phyloP scores from a whole-genome alignment of 2,797 vertebrate genomes.

The Scomberomorus guttatus region DNA sequence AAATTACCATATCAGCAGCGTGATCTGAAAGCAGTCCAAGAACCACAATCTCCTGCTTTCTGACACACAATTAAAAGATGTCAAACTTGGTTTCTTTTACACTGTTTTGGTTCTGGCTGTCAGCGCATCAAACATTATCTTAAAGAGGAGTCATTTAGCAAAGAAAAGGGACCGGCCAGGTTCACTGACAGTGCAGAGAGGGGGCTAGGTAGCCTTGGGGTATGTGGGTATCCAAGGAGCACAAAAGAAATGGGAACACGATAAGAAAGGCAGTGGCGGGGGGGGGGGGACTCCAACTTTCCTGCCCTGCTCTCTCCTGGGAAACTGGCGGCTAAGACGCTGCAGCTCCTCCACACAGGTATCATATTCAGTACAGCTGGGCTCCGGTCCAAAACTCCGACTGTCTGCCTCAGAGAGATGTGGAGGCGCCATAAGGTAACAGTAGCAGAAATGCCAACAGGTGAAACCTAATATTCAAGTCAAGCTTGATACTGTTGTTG shows the following conservation, averaged over 20 bases:
- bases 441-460: slow-evolving; percentile 89
- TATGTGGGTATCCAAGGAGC: slow-evolving; percentile 73
- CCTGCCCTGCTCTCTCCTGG: slow-evolving; percentile 88
- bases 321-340: slow-evolving; percentile 86
- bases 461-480: slow-evolving; percentile 93
- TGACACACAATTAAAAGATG: slow-evolving; percentile 89
- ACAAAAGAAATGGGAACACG: slow-evolving; percentile 85
- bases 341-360: slow-evolving; percentile 89
- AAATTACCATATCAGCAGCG: slow-evolving; percentile 81
- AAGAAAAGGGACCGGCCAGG: slow-evolving; percentile 76
- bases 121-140: slow-evolving; percentile 88
- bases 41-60: slow-evolving; percentile 84
- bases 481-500: slow-evolving; percentile 86
- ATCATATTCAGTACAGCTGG: slow-evolving; percentile 91
- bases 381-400: slow-evolving; percentile 90
- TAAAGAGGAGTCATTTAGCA: slow-evolving; percentile 89
- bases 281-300: slow-evolving; percentile 66
- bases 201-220: slow-evolving; percentile 78
- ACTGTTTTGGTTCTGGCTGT: slow-evolving; percentile 86
- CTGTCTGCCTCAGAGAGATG: slow-evolving; percentile 90
- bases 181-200: slow-evolving; percentile 68
- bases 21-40: slow-evolving; percentile 79
- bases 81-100: slow-evolving; percentile 88
- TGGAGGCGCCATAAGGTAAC: slow-evolving; percentile 93
- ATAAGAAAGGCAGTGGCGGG: slow-evolving; percentile 76